Evolutionary conservation across 2,888 invertebrate species (phyloP).

Genomic region (Coelopa pilipes): DNA sequence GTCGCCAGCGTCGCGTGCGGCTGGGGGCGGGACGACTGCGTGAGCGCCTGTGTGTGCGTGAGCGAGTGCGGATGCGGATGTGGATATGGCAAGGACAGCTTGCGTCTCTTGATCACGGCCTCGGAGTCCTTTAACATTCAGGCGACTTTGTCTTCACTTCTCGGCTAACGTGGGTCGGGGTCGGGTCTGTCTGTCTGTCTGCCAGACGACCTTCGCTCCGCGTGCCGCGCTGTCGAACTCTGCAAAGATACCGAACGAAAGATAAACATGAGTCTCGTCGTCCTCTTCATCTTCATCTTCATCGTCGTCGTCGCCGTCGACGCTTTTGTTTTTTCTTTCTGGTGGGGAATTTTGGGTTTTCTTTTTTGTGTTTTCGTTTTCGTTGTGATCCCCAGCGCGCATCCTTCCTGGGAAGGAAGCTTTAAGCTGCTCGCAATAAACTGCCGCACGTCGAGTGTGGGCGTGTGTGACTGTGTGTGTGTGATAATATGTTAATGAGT

Average conservation of each 20-base stretch:
- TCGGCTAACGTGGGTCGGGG: conserved; percentile 11
- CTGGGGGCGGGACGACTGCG: no score
- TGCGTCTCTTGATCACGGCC: conserved; percentile 59
- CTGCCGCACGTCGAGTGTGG: conserved; percentile 5
- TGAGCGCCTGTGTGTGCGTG: no score
- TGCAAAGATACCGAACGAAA: conserved; percentile 51
- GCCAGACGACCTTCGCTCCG: conserved; percentile 18
- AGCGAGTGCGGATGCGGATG: no score
- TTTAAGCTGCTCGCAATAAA: conserved; percentile 32
- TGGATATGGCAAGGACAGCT: conserved; percentile 50
- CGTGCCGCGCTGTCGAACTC: conserved; percentile 45
- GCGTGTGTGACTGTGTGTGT: conserved; percentile 39
- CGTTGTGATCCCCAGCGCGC: no score
- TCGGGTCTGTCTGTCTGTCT: not conserved
- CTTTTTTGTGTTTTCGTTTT: no score
- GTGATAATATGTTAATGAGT: conserved; percentile 66
- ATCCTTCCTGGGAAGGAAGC: not conserved
- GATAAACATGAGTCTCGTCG: conserved; percentile 39
- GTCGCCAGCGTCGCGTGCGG: conserved; percentile 15
- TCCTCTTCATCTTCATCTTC: no score
- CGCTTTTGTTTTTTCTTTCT: conserved; percentile 15
- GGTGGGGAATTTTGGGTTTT: not conserved
- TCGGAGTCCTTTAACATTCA: conserved; percentile 65
- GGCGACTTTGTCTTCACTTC: conserved; percentile 36
- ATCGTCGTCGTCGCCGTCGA: no score